Conservation (phyloP, 2,888 invertebrate genomes). For the Gastrophysa polygoni region DNA sequence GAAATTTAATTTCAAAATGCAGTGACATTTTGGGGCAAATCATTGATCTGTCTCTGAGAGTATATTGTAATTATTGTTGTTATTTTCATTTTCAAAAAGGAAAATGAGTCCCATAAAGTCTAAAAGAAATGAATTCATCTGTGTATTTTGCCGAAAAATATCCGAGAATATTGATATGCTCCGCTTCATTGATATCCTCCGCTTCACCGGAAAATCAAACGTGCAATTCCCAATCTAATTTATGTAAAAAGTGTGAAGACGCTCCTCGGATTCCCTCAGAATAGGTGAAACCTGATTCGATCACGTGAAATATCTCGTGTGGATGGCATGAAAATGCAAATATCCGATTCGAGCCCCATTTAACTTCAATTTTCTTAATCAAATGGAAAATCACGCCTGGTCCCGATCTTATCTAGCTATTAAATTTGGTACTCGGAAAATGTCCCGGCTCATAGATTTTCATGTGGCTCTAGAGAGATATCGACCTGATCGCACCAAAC, state of each 20-base stretch:
- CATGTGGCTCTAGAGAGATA: slow-evolving; percentile 8
- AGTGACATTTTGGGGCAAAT: too few species aligned
- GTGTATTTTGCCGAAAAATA: too few species aligned
- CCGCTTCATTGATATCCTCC: too few species aligned
- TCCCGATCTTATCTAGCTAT: not conserved
- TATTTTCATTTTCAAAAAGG: too few species aligned
- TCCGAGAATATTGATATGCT: too few species aligned
- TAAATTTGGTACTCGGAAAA: slow-evolving; percentile 8
- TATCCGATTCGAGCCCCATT: not conserved
- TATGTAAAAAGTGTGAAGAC: not conserved
- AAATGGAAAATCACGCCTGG: not conserved
- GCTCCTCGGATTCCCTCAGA: not conserved
- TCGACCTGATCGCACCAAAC: not conserved
- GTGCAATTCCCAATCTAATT: not conserved
- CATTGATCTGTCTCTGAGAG: too few species aligned
- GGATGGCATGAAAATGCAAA: not conserved
- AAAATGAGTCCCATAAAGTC: too few species aligned
- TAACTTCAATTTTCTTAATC: not conserved
- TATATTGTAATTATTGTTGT: too few species aligned
- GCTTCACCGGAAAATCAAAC: too few species aligned
- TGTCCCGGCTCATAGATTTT: slow-evolving; percentile 12
- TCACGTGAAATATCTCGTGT: not conserved
- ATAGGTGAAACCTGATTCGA: not conserved
- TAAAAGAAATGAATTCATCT: too few species aligned
- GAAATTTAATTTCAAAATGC: too few species aligned